Evolutionary conservation across 64 coral and sea anemone genomes (phyloP).

Genomic region (Montipora foliosa): DNA sequence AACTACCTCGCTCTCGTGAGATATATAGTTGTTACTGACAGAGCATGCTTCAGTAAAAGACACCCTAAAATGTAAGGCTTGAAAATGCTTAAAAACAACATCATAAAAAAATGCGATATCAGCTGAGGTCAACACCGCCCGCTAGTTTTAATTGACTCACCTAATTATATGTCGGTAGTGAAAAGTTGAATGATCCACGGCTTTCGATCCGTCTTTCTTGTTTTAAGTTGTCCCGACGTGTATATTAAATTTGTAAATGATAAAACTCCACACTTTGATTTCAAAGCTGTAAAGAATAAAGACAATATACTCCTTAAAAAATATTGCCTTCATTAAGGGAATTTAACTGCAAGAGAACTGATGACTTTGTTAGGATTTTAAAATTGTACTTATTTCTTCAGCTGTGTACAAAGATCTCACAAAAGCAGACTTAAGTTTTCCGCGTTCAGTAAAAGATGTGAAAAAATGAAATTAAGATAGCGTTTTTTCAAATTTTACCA

Average conservation of each 20-base stretch:
- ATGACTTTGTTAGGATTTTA: not conserved
- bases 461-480: not conserved
- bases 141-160: constrained; percentile 1
- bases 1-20: too few species aligned
- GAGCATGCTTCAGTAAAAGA: not conserved
- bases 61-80: not conserved
- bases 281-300: constrained; percentile 1
- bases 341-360: not conserved
- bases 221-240: not conserved
- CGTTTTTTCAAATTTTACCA: not conserved
- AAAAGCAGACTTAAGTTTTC: not conserved
- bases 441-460: not conserved
- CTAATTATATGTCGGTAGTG: not conserved
- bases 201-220: not conserved
- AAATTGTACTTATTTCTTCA: not conserved
- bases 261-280: not conserved
- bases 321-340: not conserved
- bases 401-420: not conserved
- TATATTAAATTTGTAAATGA: not conserved
- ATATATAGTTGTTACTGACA: not conserved
- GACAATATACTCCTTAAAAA: constrained; percentile 14
- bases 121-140: not conserved
- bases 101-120: not conserved
- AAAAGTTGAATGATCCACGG: not conserved
- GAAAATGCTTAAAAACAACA: not conserved